phyloP scores from a whole-genome alignment of 2,113 vertebrate genomes.

The Raja brachyura region DNA sequence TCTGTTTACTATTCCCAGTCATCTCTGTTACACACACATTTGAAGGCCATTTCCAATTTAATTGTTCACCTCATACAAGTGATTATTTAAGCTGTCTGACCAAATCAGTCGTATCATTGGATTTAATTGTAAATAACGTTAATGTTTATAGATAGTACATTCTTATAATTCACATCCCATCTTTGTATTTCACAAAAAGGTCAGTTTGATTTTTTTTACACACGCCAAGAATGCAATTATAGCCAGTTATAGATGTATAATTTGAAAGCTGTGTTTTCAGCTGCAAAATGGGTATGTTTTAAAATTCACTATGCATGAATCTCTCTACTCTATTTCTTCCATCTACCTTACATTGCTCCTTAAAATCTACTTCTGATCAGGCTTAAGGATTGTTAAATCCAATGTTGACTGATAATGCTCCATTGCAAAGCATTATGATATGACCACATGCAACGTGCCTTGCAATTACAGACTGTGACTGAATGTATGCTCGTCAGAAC shows the following conservation, averaged over 20 bases:
- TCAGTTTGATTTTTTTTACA: neutral
- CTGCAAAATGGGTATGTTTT: neutral
- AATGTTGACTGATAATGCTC: neutral
- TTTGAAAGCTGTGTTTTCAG: neutral
- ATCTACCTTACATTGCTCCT: neutral
- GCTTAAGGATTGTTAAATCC: too few species aligned
- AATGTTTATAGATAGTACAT: neutral
- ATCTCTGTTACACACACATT: neutral
- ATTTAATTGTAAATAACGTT: neutral
- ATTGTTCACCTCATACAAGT: neutral
- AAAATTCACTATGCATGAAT: neutral
- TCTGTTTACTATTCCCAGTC: neutral
- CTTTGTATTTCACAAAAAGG: too few species aligned
- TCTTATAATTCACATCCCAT: too few species aligned
- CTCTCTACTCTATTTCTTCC: neutral
- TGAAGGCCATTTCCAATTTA: neutral
- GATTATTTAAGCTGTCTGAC: neutral
- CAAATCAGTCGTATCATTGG: neutral
- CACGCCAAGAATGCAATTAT: neutral
- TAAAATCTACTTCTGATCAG: neutral
- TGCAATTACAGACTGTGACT: neutral
- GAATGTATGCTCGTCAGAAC: neutral
- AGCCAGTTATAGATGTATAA: too few species aligned
- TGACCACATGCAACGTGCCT: neutral
- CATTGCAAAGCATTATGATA: neutral